Evolutionary conservation across 2,888 invertebrate species (phyloP), one percentile per base, ranked within the genome.

Genomic region (Acronicta leporina): DNA sequence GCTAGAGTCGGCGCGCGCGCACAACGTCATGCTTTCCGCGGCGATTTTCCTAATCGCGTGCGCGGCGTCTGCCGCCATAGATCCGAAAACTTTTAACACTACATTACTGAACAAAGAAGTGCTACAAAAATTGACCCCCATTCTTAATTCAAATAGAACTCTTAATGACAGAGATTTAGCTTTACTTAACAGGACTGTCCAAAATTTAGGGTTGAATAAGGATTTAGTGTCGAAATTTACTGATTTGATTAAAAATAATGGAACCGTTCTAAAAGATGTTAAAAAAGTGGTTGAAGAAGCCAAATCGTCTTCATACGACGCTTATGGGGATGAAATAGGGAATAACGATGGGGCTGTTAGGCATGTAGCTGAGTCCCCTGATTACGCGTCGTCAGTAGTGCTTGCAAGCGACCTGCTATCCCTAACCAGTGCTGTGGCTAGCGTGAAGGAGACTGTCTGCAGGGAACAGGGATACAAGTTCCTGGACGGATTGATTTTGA

Each of bases 341-440:
- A 73, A 75, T 25, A 77, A 73, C n/a, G 81, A 80, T 5, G 81
- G 86, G 9, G 84, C 85, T 43, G 66, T 90, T 0, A 86, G 85
- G 42, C 79, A 88, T 2, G 81, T 94, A 13, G 90, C 90, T 33
- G 93, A 94, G 59, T 94, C 94, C 0, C 94, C 94, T 0, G 94
- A 91, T 79, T 94, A 94, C 54, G 94, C 93, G 0, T 94, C 94
- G 1, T 94, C 94, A 0, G 91, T 92, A 25, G 93, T 94, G 25
- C 77, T 94, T 43, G 94, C 92, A 0, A 94, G 94, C 77, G 94
- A 95, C 76, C 83, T 95, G 41, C 79, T 95, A 30, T 91, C 95
- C 0, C 81, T 95, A 11, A 89, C 91, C 4, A 91, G 92, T 76
- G 95, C 95, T 25, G 87, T 95, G 41, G 89, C 92, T 10, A 91